These are phyloP conservation scores for Anarsia innoxiella DNA, from an alignment of 2,888 invertebrate species.

Conservation along the genomic window DNA sequence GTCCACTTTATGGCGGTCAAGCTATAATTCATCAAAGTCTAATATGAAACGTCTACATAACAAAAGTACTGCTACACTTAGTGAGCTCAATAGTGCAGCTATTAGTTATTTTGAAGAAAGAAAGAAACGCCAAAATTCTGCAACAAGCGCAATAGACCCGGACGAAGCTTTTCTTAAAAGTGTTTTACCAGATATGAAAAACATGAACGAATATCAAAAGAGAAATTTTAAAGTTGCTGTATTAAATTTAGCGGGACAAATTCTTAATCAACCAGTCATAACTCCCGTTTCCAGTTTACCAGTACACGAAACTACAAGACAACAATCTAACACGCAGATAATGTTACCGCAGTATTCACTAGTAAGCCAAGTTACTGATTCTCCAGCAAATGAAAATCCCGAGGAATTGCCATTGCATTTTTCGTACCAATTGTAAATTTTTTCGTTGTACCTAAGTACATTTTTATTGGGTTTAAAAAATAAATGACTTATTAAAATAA, in stretches of 20 bases:
- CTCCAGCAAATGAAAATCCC: not conserved
- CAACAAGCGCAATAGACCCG: not conserved
- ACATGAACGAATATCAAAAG: conserved; percentile 1
- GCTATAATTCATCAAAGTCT: conserved; percentile 1
- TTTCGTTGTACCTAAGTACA: not conserved
- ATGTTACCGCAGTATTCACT: conserved; percentile 2
- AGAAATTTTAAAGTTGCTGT: conserved; percentile 3
- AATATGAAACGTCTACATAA: not conserved
- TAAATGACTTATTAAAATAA: not conserved
- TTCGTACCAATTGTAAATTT: not conserved
- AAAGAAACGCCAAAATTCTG: conserved; percentile 5
- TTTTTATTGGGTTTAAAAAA: not conserved
- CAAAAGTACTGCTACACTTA: conserved; percentile 4
- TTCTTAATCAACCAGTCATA: conserved; percentile 2
- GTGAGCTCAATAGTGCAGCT: conserved; percentile 5
- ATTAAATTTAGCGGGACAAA: not conserved
- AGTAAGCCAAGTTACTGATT: conserved; percentile 1
- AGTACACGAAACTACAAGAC: not conserved
- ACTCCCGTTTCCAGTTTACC: not conserved
- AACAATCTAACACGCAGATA: not conserved
- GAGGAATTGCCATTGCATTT: not conserved
- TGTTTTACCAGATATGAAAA: conserved; percentile 12
- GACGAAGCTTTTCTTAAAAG: conserved; percentile 4
- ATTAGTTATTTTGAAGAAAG: conserved; percentile 7
- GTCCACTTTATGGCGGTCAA: no score